These are phyloP conservation scores for Caenorhabditis wallacei DNA, from an alignment of 2,888 invertebrate species.

Conservation along the genomic window DNA sequence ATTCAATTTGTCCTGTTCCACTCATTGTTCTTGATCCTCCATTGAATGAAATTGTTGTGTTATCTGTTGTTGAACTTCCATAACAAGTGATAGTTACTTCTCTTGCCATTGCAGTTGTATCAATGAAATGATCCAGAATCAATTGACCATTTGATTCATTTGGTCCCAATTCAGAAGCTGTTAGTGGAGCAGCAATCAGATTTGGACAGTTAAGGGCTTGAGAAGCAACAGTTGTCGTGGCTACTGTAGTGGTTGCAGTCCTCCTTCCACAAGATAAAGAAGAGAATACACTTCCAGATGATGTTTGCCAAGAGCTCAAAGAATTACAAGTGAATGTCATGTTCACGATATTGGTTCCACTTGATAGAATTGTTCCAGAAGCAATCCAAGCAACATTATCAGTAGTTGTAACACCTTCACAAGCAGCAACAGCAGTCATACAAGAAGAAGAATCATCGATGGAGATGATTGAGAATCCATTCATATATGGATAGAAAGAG, in stretches of 20 bases:
- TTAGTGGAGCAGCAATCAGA: constrained; percentile 54
- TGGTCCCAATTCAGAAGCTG: constrained; percentile 17
- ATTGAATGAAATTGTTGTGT: constrained; percentile 53
- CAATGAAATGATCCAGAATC: constrained; percentile 55
- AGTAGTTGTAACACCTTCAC: constrained; percentile 38
- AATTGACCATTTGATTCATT: constrained; percentile 57
- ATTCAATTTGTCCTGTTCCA: constrained; percentile 43
- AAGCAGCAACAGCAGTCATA: constrained; percentile 48
- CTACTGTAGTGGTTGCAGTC: constrained; percentile 44
- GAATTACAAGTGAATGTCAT: constrained; percentile 62
- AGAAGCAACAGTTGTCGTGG: constrained; percentile 55
- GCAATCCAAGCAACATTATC: constrained; percentile 54
- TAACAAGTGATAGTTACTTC: constrained; percentile 56
- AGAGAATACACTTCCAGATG: constrained; percentile 39
- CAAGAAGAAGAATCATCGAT: constrained; percentile 46
- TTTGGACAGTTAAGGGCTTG: constrained; percentile 56
- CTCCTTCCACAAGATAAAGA: constrained; percentile 57
- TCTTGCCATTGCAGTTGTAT: constrained; percentile 46
- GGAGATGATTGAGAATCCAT: constrained; percentile 52
- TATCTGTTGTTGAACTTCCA: constrained; percentile 52
- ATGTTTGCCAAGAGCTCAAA: constrained; percentile 51
- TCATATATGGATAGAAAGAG: constrained; percentile 56
- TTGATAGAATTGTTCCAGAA: constrained; percentile 39
- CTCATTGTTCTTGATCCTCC: constrained; percentile 40
- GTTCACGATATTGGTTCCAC: constrained; percentile 40